These are phyloP conservation scores for Campoletis raptor DNA, from an alignment of 2,888 invertebrate species.

Conservation along the genomic window DNA sequence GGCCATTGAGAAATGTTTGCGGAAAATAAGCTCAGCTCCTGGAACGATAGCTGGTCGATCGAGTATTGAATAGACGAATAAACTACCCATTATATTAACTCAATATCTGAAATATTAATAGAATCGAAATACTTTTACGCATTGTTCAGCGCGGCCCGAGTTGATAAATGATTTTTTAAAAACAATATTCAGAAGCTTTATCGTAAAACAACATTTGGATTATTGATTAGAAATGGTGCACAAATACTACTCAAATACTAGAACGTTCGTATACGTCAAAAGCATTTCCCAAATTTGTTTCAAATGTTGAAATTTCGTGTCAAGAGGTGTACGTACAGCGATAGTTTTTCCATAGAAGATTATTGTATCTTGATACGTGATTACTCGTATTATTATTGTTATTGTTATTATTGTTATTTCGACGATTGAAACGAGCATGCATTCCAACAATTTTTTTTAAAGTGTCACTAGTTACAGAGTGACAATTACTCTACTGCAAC, in stretches of 20 bases:
- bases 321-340: not conserved
- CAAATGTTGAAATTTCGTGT: not conserved
- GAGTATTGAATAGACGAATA: slow-evolving; percentile 1
- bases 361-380: not conserved
- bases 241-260: not conserved
- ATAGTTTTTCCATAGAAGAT: not conserved
- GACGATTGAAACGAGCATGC: slow-evolving; percentile 10
- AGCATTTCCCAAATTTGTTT: not conserved
- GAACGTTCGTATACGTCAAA: not conserved
- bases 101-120: slow-evolving; percentile 22
- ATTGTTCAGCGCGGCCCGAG: not conserved
- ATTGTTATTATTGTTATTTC: slow-evolving; percentile 19
- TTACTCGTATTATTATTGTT: slow-evolving; percentile 18
- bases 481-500: not conserved
- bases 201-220: not conserved
- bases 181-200: not conserved
- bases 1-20: slow-evolving; percentile 12
- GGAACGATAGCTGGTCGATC: slow-evolving; percentile 7
- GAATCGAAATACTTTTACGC: not conserved
- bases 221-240: not conserved
- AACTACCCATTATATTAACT: not conserved
- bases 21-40: slow-evolving; percentile 16
- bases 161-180: not conserved
- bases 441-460: not conserved
- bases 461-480: not conserved